These are phyloP conservation scores for Scartelaos histophorus DNA, from an alignment of 2,113 vertebrate genomes.

Conservation along the genomic window DNA sequence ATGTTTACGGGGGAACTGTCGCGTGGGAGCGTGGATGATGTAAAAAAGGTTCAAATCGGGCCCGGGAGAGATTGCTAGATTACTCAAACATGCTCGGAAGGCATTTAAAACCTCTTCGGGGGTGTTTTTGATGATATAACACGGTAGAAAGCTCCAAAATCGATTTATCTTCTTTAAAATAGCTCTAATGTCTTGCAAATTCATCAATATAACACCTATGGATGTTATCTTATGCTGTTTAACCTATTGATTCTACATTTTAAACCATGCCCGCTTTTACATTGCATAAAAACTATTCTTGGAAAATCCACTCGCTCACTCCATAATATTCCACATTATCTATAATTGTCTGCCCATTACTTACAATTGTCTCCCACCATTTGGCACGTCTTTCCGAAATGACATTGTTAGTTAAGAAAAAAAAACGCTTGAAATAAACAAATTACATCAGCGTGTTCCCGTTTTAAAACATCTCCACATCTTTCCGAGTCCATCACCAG, in stretches of 20 bases:
- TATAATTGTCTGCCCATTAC: neutral
- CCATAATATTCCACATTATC: neutral
- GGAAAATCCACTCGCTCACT: neutral
- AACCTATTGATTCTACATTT: neutral
- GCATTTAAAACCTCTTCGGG: too few species aligned
- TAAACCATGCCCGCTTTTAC: neutral
- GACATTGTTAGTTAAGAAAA: conserved; percentile 1
- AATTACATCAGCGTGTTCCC: neutral
- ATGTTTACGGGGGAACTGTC: too few species aligned
- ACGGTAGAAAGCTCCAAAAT: too few species aligned
- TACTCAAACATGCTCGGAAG: too few species aligned
- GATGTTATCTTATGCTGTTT: neutral
- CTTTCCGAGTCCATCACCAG: conserved; percentile 13
- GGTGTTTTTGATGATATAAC: too few species aligned
- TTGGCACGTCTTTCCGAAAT: neutral
- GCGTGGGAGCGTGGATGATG: too few species aligned
- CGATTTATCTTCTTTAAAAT: too few species aligned
- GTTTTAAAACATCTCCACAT: conserved; percentile 5
- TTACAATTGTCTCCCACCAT: neutral
- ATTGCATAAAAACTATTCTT: neutral
- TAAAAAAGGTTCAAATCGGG: too few species aligned
- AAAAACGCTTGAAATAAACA: neutral
- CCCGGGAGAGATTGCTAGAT: too few species aligned
- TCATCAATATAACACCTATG: too few species aligned
- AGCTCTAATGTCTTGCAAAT: too few species aligned